phyloP scores from a whole-genome alignment of 2,113 vertebrate genomes.

The Copsychus sechellarum region DNA sequence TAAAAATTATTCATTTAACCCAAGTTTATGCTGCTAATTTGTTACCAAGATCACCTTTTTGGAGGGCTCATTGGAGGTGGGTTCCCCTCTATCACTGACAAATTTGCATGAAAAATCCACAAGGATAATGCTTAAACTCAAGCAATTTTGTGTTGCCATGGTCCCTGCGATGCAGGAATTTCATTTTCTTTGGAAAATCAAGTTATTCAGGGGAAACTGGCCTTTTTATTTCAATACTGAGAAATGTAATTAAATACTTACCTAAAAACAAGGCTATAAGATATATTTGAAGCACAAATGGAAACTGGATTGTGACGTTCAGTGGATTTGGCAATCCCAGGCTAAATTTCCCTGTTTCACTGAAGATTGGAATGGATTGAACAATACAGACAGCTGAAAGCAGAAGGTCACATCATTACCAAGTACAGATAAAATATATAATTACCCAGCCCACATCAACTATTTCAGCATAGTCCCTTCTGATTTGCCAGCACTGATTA shows the following conservation, averaged over 20 bases:
- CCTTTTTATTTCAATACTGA: not conserved
- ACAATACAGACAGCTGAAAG: slow-evolving; percentile 84
- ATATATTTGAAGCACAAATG: slow-evolving; percentile 84
- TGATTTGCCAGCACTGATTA: not conserved
- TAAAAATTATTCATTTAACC: not conserved
- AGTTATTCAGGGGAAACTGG: not conserved
- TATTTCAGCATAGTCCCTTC: not conserved
- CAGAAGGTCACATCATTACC: slow-evolving; percentile 7
- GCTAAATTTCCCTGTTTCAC: slow-evolving; percentile 84
- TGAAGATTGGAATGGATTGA: slow-evolving; percentile 91
- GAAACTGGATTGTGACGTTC: slow-evolving; percentile 85
- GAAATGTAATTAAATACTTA: slow-evolving; percentile 68
- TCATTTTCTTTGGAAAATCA: not conserved
- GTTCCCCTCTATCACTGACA: not conserved
- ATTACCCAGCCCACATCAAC: not conserved
- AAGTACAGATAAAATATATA: not conserved
- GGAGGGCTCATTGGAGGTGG: not conserved
- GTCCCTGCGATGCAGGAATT: not conserved
- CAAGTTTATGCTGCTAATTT: not conserved
- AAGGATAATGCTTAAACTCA: not conserved
- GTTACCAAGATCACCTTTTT: not conserved
- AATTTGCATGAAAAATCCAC: not conserved
- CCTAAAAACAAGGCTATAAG: slow-evolving; percentile 88
- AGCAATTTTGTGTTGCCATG: not conserved
- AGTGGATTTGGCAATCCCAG: slow-evolving; percentile 84